phyloP scores from a whole-genome alignment of 2,797 vertebrate species.

The Discoglossus pictus region DNA sequence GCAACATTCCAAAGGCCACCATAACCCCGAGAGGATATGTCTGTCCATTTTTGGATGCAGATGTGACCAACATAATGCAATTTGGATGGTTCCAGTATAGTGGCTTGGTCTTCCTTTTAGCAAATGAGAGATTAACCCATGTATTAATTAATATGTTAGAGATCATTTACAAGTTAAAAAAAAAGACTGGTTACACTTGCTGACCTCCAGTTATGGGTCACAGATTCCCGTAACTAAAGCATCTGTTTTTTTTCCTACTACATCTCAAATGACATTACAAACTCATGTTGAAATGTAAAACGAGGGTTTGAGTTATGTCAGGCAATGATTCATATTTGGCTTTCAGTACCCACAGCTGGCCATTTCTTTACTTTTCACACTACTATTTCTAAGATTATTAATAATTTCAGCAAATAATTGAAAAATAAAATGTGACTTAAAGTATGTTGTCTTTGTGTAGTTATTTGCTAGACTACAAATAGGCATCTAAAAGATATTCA shows the following conservation, averaged over 20 bases:
- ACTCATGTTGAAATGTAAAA: conserved; percentile 1
- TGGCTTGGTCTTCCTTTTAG: too few species aligned
- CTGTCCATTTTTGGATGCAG: too few species aligned
- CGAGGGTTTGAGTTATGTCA: conserved; percentile 7
- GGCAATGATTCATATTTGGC: conserved; percentile 18
- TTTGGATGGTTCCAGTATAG: too few species aligned
- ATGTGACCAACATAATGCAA: too few species aligned
- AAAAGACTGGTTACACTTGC: neutral
- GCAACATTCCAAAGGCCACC: too few species aligned
- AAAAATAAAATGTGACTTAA: conserved; percentile 8
- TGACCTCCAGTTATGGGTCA: conserved; percentile 14
- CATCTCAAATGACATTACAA: conserved; percentile 1
- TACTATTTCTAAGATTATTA: neutral
- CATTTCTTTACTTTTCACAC: conserved; percentile 17
- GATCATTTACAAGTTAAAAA: too few species aligned
- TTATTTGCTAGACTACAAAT: conserved; percentile 43
- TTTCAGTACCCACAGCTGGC: conserved; percentile 15
- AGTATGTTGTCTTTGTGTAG: conserved; percentile 26
- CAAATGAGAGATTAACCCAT: too few species aligned
- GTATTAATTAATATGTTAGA: neutral
- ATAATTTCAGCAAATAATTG: conserved; percentile 13
- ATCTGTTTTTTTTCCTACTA: neutral
- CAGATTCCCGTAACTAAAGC: conserved; percentile 3
- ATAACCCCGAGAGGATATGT: too few species aligned
- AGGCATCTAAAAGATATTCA: conserved; percentile 37